Evolutionary conservation across 1,140 invertebrate genomes (phyloP).

Genomic region (Antheraea mylitta): DNA sequence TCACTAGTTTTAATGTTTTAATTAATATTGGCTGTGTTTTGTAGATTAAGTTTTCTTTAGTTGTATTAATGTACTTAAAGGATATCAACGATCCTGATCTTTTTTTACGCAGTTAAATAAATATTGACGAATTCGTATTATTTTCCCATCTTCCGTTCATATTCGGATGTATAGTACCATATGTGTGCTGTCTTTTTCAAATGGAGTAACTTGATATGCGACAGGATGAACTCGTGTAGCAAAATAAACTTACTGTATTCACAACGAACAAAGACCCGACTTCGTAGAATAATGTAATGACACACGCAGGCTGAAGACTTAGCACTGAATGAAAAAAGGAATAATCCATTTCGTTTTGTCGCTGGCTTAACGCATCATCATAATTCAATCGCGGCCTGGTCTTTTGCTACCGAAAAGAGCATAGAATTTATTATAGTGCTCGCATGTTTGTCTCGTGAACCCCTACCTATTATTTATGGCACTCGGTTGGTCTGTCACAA

Average conservation of each 20-base stretch:
- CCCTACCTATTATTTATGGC: slow-evolving; percentile 78
- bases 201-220: slow-evolving; percentile 69
- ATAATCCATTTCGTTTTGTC: slow-evolving; percentile 61
- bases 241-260: slow-evolving; percentile 58
- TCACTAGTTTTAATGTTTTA: neutral
- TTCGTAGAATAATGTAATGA: slow-evolving; percentile 55
- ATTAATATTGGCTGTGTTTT: too few species aligned
- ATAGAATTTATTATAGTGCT: slow-evolving; percentile 76
- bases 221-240: slow-evolving; percentile 57
- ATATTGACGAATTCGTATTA: slow-evolving; percentile 68
- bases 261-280: slow-evolving; percentile 48
- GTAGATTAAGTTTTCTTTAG: too few species aligned
- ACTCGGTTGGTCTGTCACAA: slow-evolving; percentile 75
- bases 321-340: slow-evolving; percentile 67
- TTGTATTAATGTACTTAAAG: too few species aligned
- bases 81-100: too few species aligned
- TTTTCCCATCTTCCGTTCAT: slow-evolving; percentile 69
- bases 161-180: slow-evolving; percentile 64
- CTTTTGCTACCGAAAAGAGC: slow-evolving; percentile 73
- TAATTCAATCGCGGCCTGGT: slow-evolving; percentile 72
- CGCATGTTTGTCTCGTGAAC: slow-evolving; percentile 59
- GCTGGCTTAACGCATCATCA: slow-evolving; percentile 74
- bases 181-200: slow-evolving; percentile 69
- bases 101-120: slow-evolving; percentile 23
- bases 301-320: slow-evolving; percentile 46